Percentiles rank a stretch among this genome's conserved stretches.
Evolutionary conservation across 2,797 vertebrate species (phyloP).

Genomic region (Eidolon dupreanum): DNA sequence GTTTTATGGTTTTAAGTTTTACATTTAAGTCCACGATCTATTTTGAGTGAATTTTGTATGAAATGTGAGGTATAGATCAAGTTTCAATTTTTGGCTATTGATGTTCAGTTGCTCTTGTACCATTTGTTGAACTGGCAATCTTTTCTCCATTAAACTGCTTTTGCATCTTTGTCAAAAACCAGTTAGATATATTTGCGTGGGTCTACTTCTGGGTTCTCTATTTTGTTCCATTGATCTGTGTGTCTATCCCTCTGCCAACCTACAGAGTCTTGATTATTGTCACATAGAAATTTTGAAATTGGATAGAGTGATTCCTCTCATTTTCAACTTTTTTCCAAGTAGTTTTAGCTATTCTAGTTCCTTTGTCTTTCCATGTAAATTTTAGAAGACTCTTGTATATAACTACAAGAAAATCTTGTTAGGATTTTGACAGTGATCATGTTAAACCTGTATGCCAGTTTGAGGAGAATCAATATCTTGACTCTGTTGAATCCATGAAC

Average conservation of each 20-base stretch:
- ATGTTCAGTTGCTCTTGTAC: not conserved
- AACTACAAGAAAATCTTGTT: not conserved
- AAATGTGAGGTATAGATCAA: not conserved
- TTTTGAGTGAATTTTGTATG: not conserved
- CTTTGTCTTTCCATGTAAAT: not conserved
- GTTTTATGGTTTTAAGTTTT: not conserved
- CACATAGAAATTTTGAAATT: not conserved
- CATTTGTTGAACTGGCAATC: not conserved
- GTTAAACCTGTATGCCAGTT: not conserved
- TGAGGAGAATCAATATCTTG: not conserved
- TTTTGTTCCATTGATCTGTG: not conserved
- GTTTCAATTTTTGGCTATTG: not conserved
- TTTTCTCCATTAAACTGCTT: not conserved
- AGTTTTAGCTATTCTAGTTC: not conserved
- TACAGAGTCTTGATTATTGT: not conserved
- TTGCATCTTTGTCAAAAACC: not conserved
- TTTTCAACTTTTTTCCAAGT: not conserved
- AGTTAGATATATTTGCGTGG: not conserved
- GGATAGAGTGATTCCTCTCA: not conserved
- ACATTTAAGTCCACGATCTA: not conserved
- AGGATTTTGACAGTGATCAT: not conserved
- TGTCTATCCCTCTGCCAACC: not conserved
- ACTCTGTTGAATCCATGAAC: not conserved
- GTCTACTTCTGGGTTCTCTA: not conserved
- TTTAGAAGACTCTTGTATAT: not conserved